These are phyloP conservation scores for Pachliopta kotzebuea DNA, from an alignment of 2,888 invertebrate genomes.

Conservation along the genomic window DNA sequence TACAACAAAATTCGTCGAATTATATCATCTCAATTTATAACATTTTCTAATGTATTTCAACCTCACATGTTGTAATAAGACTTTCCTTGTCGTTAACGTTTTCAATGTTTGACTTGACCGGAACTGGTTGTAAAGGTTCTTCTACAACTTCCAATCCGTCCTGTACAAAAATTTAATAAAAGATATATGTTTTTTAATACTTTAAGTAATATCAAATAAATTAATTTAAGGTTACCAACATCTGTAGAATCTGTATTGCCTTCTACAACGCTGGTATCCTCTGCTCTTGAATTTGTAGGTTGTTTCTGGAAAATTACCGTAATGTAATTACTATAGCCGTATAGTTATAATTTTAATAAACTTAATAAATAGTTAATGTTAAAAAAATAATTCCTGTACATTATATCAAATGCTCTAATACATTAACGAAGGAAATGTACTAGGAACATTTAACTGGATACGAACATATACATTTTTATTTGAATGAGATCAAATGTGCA, in stretches of 20 bases:
- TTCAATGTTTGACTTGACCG: background rate
- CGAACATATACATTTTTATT: no score
- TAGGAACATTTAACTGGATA: no score
- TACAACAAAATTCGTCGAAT: no score
- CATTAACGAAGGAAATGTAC: no score
- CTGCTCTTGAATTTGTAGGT: background rate
- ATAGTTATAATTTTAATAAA: background rate
- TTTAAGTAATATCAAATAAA: background rate
- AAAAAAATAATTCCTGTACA: no score
- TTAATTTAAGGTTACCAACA: background rate
- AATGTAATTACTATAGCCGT: background rate
- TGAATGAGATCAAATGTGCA: no score
- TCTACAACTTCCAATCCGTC: slow-evolving; percentile 6
- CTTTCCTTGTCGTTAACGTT: background rate
- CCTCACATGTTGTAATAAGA: slow-evolving; percentile 11
- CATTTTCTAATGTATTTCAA: slow-evolving; percentile 14
- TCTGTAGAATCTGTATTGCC: background rate
- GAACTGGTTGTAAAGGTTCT: background rate
- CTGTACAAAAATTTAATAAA: slow-evolving; percentile 6
- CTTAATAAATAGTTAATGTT: no score
- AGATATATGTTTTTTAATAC: background rate
- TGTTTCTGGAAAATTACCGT: background rate
- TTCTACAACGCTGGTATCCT: background rate
- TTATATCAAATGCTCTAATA: no score
- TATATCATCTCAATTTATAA: no score